Base-by-base conservation (phyloP, 2,888 invertebrate species). In the Eustalomyia histrio region DNA sequence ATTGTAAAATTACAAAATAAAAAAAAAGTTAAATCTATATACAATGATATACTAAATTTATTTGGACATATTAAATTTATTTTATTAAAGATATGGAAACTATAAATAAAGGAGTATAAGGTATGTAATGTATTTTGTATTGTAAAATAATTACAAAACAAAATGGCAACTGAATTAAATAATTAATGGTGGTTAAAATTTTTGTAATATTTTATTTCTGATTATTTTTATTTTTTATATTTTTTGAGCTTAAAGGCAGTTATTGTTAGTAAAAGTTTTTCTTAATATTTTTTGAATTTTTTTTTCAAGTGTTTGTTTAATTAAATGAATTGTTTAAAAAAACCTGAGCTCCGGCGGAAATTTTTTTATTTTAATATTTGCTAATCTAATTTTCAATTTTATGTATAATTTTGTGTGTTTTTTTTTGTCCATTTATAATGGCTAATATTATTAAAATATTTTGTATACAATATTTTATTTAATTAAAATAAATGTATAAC, bases 161-260 rank as follows among this genome's bases (percentile, higher is more conserved):
- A 64, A 80, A 76, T 80, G 80, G 76, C 76, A 80, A 73, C 76
- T 80, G 63, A 73, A 63, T 68, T 72, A 33, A 64, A 17, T 73
- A 21, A 68, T 57, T 58, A 63, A 68, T 71, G 71, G 76, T 80
- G 80, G 75, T 76, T 63, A 6, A 43, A 4, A 39, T 68, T 75
- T 43, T 60, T 75, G 8, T 60, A 55, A 73, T 39, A 21, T 3
- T 29, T 29, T 3, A 7, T 29, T 29, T 29, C 1, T 65, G 63
- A 60, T 61, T 71, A 9, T 63, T 55, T 8, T 58, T n/a, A n/a
- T n/a, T 60, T 67, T 16, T 64, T 12, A 50, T 58, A 24, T 55
- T 39, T 53, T 80, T 72, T 76, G 80, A 76, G 80, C 76, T 80
- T 53, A 73, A 69, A 76, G 80, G 76, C 76, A 80, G 80, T 76